These are phyloP conservation scores for Microcebus jonahi DNA, from an alignment of 2,113 vertebrate species.

Conservation along the genomic window DNA sequence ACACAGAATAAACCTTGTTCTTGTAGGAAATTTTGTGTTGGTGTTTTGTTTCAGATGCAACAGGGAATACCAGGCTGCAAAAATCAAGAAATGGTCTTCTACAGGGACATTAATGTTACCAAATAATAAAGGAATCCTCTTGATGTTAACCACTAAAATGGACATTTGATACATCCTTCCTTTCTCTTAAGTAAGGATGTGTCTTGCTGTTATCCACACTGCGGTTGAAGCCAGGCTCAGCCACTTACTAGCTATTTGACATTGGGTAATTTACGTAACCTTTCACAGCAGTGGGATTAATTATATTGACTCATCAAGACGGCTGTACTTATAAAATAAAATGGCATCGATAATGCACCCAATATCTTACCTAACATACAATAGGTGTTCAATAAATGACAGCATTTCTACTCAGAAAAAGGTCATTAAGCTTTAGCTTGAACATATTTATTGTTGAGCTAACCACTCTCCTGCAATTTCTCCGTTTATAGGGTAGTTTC, in stretches of 20 bases:
- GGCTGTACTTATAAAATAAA: background rate
- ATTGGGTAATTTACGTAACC: background rate
- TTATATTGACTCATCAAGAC: background rate
- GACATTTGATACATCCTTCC: background rate
- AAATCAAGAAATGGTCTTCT: background rate
- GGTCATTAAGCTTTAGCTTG: background rate
- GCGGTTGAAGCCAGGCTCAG: background rate
- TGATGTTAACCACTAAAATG: background rate
- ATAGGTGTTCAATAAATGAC: background rate
- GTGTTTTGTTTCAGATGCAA: background rate
- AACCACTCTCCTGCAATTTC: background rate
- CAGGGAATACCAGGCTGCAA: background rate
- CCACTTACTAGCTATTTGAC: background rate
- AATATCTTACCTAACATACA: background rate
- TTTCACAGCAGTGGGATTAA: background rate
- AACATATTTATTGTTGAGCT: background rate
- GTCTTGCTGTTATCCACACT: background rate
- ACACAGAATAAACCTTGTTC: conserved; percentile 2
- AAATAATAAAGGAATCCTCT: background rate
- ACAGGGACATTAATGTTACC: background rate
- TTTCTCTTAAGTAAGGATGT: background rate
- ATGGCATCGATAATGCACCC: background rate
- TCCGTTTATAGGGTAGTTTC: background rate
- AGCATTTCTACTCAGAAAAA: background rate
- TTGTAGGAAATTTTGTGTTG: background rate